Evolutionary conservation across 2,797 vertebrate genomes (phyloP).

Genomic region (Poeciliopsis turneri): DNA sequence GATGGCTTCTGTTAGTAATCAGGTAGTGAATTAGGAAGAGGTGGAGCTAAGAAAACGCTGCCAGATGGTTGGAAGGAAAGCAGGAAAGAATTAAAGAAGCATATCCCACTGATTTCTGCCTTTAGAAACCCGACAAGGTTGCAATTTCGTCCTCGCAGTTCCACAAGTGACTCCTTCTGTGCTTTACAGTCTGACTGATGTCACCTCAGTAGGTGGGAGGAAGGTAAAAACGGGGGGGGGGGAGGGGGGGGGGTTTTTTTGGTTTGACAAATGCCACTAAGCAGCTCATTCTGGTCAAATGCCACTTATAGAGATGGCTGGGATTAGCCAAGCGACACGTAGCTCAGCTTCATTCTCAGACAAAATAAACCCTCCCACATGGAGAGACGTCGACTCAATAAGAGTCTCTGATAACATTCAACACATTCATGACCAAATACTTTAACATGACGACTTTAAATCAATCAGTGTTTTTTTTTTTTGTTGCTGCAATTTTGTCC

Average conservation of each 20-base stretch:
- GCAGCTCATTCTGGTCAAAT: constrained; percentile 71
- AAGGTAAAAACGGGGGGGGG: constrained; percentile 7
- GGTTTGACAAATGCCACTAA: constrained; percentile 53
- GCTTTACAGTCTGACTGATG: constrained; percentile 5
- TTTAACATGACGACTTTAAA: not conserved
- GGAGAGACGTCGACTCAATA: not conserved
- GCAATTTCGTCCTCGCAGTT: constrained; percentile 6
- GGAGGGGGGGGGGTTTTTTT: constrained; percentile 14
- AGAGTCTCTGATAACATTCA: not conserved
- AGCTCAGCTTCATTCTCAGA: not conserved
- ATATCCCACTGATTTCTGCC: constrained; percentile 23
- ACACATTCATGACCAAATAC: not conserved
- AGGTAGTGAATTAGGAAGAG: constrained; percentile 36
- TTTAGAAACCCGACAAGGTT: constrained; percentile 34
- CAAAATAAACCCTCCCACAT: constrained; percentile 1
- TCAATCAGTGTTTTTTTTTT: not conserved
- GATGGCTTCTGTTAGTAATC: constrained; percentile 43
- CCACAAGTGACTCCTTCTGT: constrained; percentile 19
- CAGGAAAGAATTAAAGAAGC: constrained; percentile 33
- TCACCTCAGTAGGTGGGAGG: constrained; percentile 24
- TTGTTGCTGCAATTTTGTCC: too few species aligned
- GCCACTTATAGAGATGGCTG: constrained; percentile 64
- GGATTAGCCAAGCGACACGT: constrained; percentile 58
- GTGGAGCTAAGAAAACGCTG: constrained; percentile 40
- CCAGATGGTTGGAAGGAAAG: constrained; percentile 55